phyloP scores from a whole-genome alignment of 2,113 vertebrate genomes.

The Siphamia tubifer region DNA sequence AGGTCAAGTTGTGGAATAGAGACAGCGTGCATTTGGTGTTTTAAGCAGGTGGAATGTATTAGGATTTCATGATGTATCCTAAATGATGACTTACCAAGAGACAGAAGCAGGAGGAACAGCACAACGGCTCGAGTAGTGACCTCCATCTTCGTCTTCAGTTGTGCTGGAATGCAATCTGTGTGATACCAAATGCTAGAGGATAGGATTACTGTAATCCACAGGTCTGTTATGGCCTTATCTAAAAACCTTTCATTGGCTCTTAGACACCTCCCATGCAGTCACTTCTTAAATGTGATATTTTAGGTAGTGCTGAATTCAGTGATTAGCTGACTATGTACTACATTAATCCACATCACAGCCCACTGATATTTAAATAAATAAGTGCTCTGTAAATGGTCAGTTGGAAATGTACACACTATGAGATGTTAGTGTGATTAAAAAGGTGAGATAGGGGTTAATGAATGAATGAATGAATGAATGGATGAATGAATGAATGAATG shows the following conservation, averaged over 20 bases:
- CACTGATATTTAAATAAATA: too few relatives aligned
- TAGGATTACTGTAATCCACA: conserved; percentile 80
- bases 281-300: neutral
- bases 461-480: too few relatives aligned
- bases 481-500: too few relatives aligned
- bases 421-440: too few relatives aligned
- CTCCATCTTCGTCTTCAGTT: conserved; percentile 79
- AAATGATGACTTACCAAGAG: conserved; percentile 84
- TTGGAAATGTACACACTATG: too few relatives aligned
- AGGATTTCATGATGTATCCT: neutral
- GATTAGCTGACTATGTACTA: too few relatives aligned
- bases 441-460: too few relatives aligned
- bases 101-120: conserved; percentile 85
- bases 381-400: too few relatives aligned
- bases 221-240: conserved; percentile 54
- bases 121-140: conserved; percentile 73
- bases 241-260: conserved; percentile 59
- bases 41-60: neutral
- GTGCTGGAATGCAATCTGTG: conserved; percentile 31
- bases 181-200: conserved; percentile 36
- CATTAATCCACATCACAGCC: too few relatives aligned
- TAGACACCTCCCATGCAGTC: conserved; percentile 7
- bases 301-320: too few relatives aligned
- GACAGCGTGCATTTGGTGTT: neutral
- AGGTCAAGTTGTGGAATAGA: too few relatives aligned